A percentile compares a stretch with the other conserved stretches of the same genome.
phyloP scores from a whole-genome alignment of 2,113 vertebrate genomes.

The Ciconia stormi region DNA sequence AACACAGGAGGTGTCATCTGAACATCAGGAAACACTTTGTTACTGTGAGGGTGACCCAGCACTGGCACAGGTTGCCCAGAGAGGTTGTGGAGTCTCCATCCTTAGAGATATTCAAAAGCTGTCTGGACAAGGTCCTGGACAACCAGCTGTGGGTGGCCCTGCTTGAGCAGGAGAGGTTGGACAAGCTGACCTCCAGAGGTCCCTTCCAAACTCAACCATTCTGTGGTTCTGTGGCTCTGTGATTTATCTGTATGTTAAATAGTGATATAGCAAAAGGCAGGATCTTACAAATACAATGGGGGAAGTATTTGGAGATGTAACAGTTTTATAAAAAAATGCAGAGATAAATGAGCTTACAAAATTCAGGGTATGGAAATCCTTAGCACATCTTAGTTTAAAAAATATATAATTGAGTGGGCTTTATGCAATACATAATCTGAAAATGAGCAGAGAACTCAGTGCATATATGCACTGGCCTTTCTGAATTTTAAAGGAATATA shows the following conservation, averaged over 20 bases:
- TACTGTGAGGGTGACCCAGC: neutral
- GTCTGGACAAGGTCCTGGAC: neutral
- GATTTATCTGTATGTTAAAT: neutral
- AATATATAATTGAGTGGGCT: neutral
- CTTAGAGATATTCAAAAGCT: neutral
- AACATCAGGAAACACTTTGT: neutral
- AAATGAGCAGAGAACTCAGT: neutral
- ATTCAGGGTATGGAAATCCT: neutral
- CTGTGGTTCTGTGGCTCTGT: neutral
- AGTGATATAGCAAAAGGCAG: neutral
- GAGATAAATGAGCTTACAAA: neutral
- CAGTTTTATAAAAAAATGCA: neutral
- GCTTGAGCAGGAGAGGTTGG: neutral
- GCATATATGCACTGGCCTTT: neutral
- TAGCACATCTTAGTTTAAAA: neutral
- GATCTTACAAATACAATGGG: neutral
- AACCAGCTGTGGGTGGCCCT: neutral
- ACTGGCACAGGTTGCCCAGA: neutral
- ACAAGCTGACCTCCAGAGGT: neutral
- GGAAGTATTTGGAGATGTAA: neutral
- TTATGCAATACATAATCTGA: neutral
- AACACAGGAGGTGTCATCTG: neutral
- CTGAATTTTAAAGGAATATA: neutral
- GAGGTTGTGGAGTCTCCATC: neutral
- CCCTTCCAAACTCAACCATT: neutral